A percentile compares a stretch with the other conserved stretches of the same genome.
Evolutionary conservation across 2,888 invertebrate species (phyloP).

Genomic region (Galerucella pusilla): DNA sequence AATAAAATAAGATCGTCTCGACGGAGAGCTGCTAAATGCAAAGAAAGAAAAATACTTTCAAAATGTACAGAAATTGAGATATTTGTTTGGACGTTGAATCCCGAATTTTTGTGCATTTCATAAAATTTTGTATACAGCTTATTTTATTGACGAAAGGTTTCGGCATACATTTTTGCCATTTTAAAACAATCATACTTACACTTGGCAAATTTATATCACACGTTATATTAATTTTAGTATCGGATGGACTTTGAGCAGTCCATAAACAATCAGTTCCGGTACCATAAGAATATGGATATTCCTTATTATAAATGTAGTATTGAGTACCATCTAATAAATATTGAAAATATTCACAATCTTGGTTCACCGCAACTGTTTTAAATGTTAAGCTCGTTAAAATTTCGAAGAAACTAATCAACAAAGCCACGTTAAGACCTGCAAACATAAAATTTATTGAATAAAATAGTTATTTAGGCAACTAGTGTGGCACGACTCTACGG

Average conservation of each 20-base stretch:
- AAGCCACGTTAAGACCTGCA: background rate
- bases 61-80: too few relatives aligned
- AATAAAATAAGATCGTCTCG: too few relatives aligned
- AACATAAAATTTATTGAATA: background rate
- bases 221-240: constrained; percentile 65
- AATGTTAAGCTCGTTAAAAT: background rate
- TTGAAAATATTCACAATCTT: constrained; percentile 66
- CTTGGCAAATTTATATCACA: constrained; percentile 67
- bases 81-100: too few relatives aligned
- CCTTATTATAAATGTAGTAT: constrained; percentile 66
- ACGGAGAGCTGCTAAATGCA: too few relatives aligned
- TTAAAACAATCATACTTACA: constrained; percentile 35
- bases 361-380: constrained; percentile 54
- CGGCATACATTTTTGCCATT: too few relatives aligned
- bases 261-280: constrained; percentile 66
- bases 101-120: too few relatives aligned
- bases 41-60: too few relatives aligned
- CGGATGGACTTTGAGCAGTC: constrained; percentile 64
- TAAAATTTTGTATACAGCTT: too few relatives aligned
- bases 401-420: background rate
- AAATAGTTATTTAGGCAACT: too few relatives aligned
- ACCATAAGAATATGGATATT: constrained; percentile 66
- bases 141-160: too few relatives aligned
- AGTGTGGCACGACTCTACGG: too few relatives aligned
- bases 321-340: constrained; percentile 58